phyloP scores from a whole-genome alignment of 2,888 invertebrate species.

The Argynnis bischoffii region DNA sequence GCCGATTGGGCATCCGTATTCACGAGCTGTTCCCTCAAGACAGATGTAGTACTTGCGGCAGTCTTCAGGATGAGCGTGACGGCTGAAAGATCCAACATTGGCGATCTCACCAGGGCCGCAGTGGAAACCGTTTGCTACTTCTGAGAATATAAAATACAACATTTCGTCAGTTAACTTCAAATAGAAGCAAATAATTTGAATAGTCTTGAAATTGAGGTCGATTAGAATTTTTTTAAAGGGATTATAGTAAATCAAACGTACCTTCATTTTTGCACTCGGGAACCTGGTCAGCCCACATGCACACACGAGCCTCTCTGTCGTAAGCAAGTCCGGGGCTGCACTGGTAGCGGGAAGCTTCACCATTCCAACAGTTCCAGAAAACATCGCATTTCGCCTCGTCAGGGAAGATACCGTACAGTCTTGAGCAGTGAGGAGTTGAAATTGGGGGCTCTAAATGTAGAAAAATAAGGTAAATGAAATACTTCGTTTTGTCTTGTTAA shows the following conservation, averaged over 20 bases:
- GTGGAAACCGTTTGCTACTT: slow-evolving; percentile 94
- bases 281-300: slow-evolving; percentile 98
- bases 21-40: slow-evolving; percentile 93
- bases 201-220: not conserved
- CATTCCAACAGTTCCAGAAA: slow-evolving; percentile 99
- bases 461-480: slow-evolving; percentile 9
- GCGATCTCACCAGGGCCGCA: slow-evolving; percentile 92
- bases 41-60: slow-evolving; percentile 98
- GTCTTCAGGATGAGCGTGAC: slow-evolving; percentile 96
- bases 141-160: slow-evolving; percentile 73
- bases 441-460: slow-evolving; percentile 88
- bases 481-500: too few species aligned
- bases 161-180: not conserved
- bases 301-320: slow-evolving; percentile 95
- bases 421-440: slow-evolving; percentile 90
- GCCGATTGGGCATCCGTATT: slow-evolving; percentile 97
- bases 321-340: slow-evolving; percentile 97
- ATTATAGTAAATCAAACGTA: slow-evolving; percentile 58
- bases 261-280: slow-evolving; percentile 95
- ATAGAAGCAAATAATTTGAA: too few species aligned
- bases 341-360: slow-evolving; percentile 95
- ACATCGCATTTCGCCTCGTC: slow-evolving; percentile 94
- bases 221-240: not conserved
- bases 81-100: slow-evolving; percentile 94
- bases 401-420: slow-evolving; percentile 95